These are phyloP conservation scores for Chitala chitala DNA, from an alignment of 2,113 vertebrate species.

Conservation along the genomic window DNA sequence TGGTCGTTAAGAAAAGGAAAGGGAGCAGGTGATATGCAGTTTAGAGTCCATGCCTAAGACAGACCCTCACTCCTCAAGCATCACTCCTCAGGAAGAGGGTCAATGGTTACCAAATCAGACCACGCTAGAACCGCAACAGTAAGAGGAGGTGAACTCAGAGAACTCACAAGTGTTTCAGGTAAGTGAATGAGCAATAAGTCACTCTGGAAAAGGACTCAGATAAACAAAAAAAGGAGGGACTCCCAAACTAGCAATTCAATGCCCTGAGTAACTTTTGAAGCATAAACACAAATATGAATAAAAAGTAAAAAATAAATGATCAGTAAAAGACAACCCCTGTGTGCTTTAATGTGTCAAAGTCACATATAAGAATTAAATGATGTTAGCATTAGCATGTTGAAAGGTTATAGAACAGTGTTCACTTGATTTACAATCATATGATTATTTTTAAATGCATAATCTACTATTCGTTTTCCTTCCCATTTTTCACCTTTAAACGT, in stretches of 20 bases:
- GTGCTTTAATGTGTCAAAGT: not conserved
- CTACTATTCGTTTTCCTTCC: not conserved
- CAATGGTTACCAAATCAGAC: not conserved
- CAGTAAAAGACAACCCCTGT: not conserved
- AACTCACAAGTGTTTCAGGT: not conserved
- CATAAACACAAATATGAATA: constrained; percentile 15
- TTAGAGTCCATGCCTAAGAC: not conserved
- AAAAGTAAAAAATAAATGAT: constrained; percentile 11
- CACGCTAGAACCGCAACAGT: not conserved
- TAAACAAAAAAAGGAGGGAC: constrained; percentile 17
- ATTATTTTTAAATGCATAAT: too few species aligned
- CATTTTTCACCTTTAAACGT: not conserved
- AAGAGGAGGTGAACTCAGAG: not conserved
- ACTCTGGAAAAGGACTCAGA: constrained; percentile 1
- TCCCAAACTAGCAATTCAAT: not conserved
- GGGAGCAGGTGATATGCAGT: not conserved
- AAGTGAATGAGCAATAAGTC: not conserved
- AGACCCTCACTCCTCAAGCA: not conserved
- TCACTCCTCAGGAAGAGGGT: too few species aligned
- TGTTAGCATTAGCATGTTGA: too few species aligned
- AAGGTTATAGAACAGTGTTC: too few species aligned
- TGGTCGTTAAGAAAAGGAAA: too few species aligned
- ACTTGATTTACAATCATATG: too few species aligned
- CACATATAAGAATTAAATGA: too few species aligned
- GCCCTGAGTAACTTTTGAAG: not conserved